Conservation (phyloP, 1,140 invertebrate species). For the Stenopsyche tienmushanensis region DNA sequence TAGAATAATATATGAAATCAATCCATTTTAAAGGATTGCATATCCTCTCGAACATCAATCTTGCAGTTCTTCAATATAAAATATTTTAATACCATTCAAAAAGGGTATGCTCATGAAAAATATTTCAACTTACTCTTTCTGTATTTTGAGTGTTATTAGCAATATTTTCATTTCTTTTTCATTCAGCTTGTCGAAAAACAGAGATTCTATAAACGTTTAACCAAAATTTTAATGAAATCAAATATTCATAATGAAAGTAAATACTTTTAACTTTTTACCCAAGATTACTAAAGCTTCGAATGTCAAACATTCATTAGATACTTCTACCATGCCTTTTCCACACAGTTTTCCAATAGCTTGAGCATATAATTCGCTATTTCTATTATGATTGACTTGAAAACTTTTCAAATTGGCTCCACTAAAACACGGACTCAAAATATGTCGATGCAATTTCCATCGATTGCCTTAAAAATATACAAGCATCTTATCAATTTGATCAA, state of each 20-base stretch:
- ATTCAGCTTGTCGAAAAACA: background rate
- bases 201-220: background rate
- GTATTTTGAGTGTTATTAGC: background rate
- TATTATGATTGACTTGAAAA: background rate
- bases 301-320: background rate
- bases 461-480: too few species aligned
- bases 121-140: constrained; percentile 1
- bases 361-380: background rate
- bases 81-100: too few species aligned
- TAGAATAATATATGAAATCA: too few species aligned
- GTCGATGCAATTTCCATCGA: constrained; percentile 1
- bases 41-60: too few species aligned
- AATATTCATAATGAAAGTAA: too few species aligned
- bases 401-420: background rate
- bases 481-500: too few species aligned
- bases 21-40: too few species aligned
- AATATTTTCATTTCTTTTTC: background rate
- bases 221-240: background rate
- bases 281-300: background rate
- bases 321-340: background rate
- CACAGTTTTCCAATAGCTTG: constrained; percentile 1
- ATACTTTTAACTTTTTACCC: too few species aligned
- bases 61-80: too few species aligned
- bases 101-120: background rate
- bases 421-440: constrained; percentile 11